These are phyloP conservation scores for Chrysina gloriosa DNA, from an alignment of 2,888 invertebrate genomes.

Conservation along the genomic window DNA sequence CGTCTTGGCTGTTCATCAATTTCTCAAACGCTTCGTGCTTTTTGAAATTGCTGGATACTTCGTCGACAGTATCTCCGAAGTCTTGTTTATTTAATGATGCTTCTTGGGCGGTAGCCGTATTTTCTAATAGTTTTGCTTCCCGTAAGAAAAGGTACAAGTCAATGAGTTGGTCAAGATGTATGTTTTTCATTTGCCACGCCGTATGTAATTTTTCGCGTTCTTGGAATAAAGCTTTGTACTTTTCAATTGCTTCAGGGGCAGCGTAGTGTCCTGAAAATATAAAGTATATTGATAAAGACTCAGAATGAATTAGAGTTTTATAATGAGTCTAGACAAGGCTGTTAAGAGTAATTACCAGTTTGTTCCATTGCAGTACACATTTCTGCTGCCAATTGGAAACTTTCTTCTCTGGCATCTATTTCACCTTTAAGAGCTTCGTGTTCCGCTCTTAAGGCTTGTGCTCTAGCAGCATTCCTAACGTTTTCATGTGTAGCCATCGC, in stretches of 20 bases:
- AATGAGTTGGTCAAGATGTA: conserved; percentile 89
- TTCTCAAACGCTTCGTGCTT: conserved; percentile 97
- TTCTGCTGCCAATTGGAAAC: conserved; percentile 79
- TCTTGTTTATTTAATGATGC: conserved; percentile 76
- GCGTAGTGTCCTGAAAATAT: conserved; percentile 76
- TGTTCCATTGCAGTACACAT: conserved; percentile 86
- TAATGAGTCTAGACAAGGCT: background rate
- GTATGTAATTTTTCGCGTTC: conserved; percentile 83
- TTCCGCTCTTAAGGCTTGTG: conserved; percentile 85
- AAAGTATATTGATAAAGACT: no score
- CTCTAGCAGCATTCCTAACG: conserved; percentile 83
- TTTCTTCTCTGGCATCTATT: conserved; percentile 89
- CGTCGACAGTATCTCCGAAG: conserved; percentile 84
- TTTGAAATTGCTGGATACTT: conserved; percentile 89
- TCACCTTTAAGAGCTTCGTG: conserved; percentile 85
- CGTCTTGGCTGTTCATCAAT: conserved; percentile 87
- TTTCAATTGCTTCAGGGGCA: conserved; percentile 81
- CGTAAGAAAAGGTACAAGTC: conserved; percentile 94
- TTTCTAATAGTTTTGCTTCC: conserved; percentile 93
- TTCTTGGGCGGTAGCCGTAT: conserved; percentile 89
- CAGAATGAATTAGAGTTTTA: background rate
- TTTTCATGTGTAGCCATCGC: conserved; percentile 84
- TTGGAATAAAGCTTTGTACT: conserved; percentile 78
- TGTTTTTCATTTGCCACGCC: conserved; percentile 90
- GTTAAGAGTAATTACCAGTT: conserved; percentile 63